phyloP scores from a whole-genome alignment of 2,113 vertebrate species.

The Notarius quadriscutis region DNA sequence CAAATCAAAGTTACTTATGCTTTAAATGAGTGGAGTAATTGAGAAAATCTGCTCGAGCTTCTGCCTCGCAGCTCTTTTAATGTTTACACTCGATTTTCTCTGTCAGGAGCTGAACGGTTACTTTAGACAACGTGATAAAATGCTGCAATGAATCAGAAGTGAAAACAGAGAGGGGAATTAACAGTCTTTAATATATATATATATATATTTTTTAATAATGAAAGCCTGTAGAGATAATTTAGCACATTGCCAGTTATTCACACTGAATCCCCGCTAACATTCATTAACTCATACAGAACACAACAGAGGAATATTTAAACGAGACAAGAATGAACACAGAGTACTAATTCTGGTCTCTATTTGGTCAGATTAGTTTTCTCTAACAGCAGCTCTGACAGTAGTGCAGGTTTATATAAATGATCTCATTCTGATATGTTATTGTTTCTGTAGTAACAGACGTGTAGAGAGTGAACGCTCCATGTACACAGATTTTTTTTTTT shows the following conservation, averaged over 20 bases:
- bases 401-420: background rate
- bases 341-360: background rate
- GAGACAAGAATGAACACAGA: background rate
- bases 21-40: constrained; percentile 15
- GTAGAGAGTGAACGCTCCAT: too few species aligned
- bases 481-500: too few species aligned
- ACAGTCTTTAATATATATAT: background rate
- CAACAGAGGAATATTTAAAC: background rate
- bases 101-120: background rate
- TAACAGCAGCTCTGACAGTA: background rate
- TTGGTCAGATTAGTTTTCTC: background rate
- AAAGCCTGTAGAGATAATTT: background rate
- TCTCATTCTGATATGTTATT: background rate
- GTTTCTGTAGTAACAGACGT: background rate
- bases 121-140: background rate
- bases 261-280: background rate
- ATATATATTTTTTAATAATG: background rate
- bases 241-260: background rate
- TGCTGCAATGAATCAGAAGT: background rate
- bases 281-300: background rate
- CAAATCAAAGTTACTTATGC: constrained; percentile 31
- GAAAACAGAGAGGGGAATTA: background rate
- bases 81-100: background rate
- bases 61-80: background rate
- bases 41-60: constrained; percentile 13